Base-by-base conservation (phyloP, 2,888 invertebrate species). In the Callimorpha dominula region DNA sequence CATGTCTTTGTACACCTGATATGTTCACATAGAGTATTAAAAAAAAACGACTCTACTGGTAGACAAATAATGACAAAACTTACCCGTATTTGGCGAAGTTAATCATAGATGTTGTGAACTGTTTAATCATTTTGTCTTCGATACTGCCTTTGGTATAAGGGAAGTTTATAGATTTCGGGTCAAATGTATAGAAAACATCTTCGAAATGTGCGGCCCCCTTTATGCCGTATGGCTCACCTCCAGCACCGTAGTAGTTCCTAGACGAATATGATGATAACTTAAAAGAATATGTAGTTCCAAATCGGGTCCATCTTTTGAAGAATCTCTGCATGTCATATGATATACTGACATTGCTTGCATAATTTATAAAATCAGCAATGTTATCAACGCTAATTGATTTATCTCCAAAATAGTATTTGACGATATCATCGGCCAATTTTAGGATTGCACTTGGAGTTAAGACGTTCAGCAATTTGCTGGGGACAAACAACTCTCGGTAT, bases 111-210 rank as follows among this genome's bases (percentile, higher is more conserved):
- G 71, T 72, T 63, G 65, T 20, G 0, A 77, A 63, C 42, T 68
- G 70, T 2, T 79, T 50, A 17, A 80, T 66, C 20, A 80, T 60
- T 40, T 74, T 67, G 40, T 71, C 76, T 57, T 75, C 75, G 54
- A 40, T 62, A n/a, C 68, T 78, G 43, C 57, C 65, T 67, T 17
- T 69, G 17, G 60, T 17, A 14, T 68, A 20, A 20, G 54, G 12
- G 14, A 75, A 42, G 54, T 69, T 65, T 14, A 72, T 20, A 14
- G n/a, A 12, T 65, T 77, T 73, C 0, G 86, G 70, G 46, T 89
- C 77, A 67, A 92, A 91, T 11, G 92, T 63, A 52, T 92, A 90
- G 72, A 86, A 80, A 11, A 89, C 66, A 52, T 91, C 91, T 7
- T 92, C 92, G 9, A 87, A 67, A 73, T 92, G 92, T 1, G 85